Evolutionary conservation across 2,888 invertebrate genomes (phyloP), one percentile per base, ranked within the genome.

Genomic region (Pseudeuparius sepicola): DNA sequence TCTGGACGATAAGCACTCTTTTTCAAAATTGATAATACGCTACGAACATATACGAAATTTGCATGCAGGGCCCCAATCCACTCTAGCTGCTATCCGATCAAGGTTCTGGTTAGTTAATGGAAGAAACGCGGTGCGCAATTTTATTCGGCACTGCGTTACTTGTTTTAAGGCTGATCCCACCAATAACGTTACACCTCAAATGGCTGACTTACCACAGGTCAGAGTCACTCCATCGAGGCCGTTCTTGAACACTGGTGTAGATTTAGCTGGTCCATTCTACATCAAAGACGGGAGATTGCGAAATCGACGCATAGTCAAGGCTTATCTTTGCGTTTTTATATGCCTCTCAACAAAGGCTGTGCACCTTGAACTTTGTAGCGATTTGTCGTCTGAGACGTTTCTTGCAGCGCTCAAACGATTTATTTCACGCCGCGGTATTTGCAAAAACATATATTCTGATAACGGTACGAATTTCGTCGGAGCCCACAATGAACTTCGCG

Each of bases 391-490:
- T 5, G 39, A 39, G 5, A 24, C 43, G 1, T 51, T 50, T 26
- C 11, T 53, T 2, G 45, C 43, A 9, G 47, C 49, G 2, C 36
- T 50, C 9, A 29, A 32, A 26, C 41, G 52, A 4, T 53, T 53
- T 14, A 39, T 44, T 1, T 27, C 49, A 5, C 25, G 53, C 9
- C 20, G 51, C 25, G 52, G 52, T 5, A 35, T 31, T 16, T 40
- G 43, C 9, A 31, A 24, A 10, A 34, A 36, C 4, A 44, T 51
- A 2, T 44, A 41, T 26, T 45, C 46, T 20, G 53, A 52, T 36
- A 46, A 48, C 30, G 52, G 48, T 7, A 44, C 42, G 2, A 52
- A 45, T 14, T 50, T 54, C 18, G 33, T 43, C 1, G 50, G 52
- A n/a, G 48, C 51, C 4, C 37, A 40, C 12, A 27, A 36, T 9